Evolutionary conservation across 2,888 invertebrate species (phyloP), one percentile per base, ranked within the genome.

Genomic region (Morpho deidamia): DNA sequence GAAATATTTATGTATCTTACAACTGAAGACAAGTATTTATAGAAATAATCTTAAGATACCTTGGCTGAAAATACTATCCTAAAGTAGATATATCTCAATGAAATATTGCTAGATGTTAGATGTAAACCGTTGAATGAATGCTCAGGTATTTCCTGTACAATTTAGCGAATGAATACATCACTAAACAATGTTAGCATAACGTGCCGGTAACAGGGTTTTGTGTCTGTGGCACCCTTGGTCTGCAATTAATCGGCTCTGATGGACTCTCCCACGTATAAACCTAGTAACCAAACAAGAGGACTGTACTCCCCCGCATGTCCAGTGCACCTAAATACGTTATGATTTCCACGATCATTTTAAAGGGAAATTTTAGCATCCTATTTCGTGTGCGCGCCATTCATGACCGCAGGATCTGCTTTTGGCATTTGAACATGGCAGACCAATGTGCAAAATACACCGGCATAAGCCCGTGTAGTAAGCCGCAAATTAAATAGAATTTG

Each of bases 401-500:
- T 64, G 70, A 83, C 83, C 83, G 69, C 81, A 83, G 65, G 64
- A 71, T 66, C 81, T 83, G 83, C 72, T 81, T 81, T 78, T 79
- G 82, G 80, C 82, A 76, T 78, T 75, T 71, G 72, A 78, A 74
- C 79, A 74, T 72, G 70, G 67, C 72, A 61, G 70, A 72, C 73
- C 74, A 66, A 69, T 66, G 67, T 72, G 71, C 70, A 72, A 71
- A 71, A 73, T 71, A 75, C 71, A 75, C 66, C 66, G 62, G 69
- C 69, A 70, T 74, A 71, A 68, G 67, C 72, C 70, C 68, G 64
- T 70, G 68, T 69, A 71, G 60, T 64, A 64, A 63, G 68, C 81
- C 83, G 74, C 81, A 83, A 81, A 81, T 80, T 79, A 81, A 87
- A 84, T 82, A 79, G 69, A 78, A 82, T 80, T 74, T 80, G 75